Percentiles rank a stretch among this genome's conserved stretches.
phyloP scores from a whole-genome alignment of 2,113 vertebrate genomes.

The Rhinichthys klamathensis region DNA sequence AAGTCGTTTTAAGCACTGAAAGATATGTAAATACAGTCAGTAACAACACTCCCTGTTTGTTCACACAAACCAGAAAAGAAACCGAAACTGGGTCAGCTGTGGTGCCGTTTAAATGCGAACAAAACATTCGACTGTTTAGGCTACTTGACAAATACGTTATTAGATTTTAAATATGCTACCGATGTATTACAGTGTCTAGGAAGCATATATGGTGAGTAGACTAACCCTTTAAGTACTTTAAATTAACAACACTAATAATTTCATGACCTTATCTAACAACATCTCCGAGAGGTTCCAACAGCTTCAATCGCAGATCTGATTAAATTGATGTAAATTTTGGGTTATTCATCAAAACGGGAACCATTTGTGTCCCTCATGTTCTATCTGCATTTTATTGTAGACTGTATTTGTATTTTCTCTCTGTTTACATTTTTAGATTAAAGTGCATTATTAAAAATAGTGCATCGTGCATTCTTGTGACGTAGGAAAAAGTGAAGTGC shows the following conservation, averaged over 20 bases:
- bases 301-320: neutral
- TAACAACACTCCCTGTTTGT: neutral
- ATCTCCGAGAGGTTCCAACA: neutral
- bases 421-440: too few relatives aligned
- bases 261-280: too few relatives aligned
- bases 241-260: too few relatives aligned
- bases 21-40: neutral
- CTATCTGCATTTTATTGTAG: too few relatives aligned
- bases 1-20: neutral
- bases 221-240: neutral
- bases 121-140: neutral
- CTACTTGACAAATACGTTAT: neutral
- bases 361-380: too few relatives aligned
- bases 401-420: too few relatives aligned
- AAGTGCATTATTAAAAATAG: too few relatives aligned
- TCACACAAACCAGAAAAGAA: constrained; percentile 3
- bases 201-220: constrained; percentile 1
- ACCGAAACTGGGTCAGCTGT: neutral
- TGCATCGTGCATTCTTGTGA: too few relatives aligned
- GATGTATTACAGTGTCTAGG: neutral
- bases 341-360: too few relatives aligned
- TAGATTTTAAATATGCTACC: neutral
- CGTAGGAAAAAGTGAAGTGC: too few relatives aligned
- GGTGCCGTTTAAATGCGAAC: neutral
- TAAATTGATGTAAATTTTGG: neutral